Evolutionary conservation across 2,888 invertebrate genomes (phyloP), one percentile per base, ranked within the genome.

Genomic region (Erpobdella octoculata): DNA sequence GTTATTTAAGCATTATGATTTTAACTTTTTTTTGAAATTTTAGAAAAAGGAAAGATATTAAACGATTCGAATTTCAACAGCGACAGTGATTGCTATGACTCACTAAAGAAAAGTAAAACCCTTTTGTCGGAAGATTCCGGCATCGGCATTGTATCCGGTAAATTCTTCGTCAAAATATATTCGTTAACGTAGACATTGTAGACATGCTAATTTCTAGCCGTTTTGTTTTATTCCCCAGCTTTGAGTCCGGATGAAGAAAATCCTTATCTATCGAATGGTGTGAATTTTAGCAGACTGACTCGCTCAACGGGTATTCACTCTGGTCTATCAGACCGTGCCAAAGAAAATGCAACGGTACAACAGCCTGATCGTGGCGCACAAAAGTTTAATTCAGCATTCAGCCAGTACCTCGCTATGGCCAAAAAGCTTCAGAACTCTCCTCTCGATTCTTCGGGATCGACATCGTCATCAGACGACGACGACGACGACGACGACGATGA

Each of bases 71-170:
- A n/a, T 58, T 31, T 21, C 33, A 58, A 58, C 36, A n/a, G 41
- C n/a, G 53, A 53, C 15, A 33, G 8, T 8, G 33, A 35, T 33
- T 4, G 25, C 3, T 41, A 67, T 18, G 67, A 67, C n/a, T 9
- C 15, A 3, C 48, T 69, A n/a, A 58, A 58, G 36, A 69, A 69
- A 69, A 69, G 69, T 46, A 69, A 38, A n/a, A 69, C 69, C 35
- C 58, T 69, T 28, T 35, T 69, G n/a, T 69, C 69, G 46, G 69
- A 69, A 69, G 69, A 69, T 37, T 69, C 69, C n/a, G 69, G 69
- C 33, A 31, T 69, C 18, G 69, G 69, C 48, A 41, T 46, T 15
- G 69, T 53, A 2, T 12, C 25, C n/a, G 41, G 53, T 53, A 48
- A 25, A 48, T n/a, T n/a, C n/a, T n/a, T n/a, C n/a, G n/a, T n/a